Base-by-base conservation (phyloP, 2,888 invertebrate species). In the Steinernema carpocapsae region DNA sequence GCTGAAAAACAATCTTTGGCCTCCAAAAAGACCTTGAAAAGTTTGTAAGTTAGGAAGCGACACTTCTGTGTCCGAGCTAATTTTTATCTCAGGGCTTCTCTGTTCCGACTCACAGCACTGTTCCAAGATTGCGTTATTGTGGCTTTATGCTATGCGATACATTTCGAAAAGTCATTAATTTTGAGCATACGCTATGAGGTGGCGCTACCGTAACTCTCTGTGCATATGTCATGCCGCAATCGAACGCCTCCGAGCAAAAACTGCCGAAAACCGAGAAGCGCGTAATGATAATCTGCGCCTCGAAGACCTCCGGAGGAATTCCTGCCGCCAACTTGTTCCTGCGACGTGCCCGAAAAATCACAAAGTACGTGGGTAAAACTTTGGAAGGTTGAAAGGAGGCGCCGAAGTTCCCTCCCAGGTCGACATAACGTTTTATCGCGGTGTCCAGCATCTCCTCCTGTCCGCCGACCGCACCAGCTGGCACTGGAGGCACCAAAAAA, bases 171-270 rank as follows among this genome's bases (percentile, higher is more conserved):
- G 64, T 64, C 64, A 26, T 64, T 37, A 17, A 29, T 32, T 17
- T 64, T 32, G 29, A 64, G 64, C 64, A 64, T 64, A 64, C 32
- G 64, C 29, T 6, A 64, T 64, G 37, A 17, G 64, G 3, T 32
- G 64, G 37, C 19, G 64, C 32, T 64, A 64, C 64, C 32, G 64
- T 64, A 64, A 17, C 19, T 29, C 56, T 19, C 32, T 29, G 64
- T n/a, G 29, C 64, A 64, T 64, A 64, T 64, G 64, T 64, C 64
- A 64, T 64, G 64, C 64, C 64, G 64, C 64, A 64, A 64, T 64
- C 32, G 64, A 64, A 29, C 22, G 64, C 64, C 14, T 64, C 29
- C 17, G 64, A 17, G 32, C 64, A 64, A 64, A 64, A 64, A 64
- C 32, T 26, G 17, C 64, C 64, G 64, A 64, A 64, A 64, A 29